These are phyloP conservation scores for Aphidius gifuensis DNA, from an alignment of 1,140 invertebrate genomes.

Conservation along the genomic window DNA sequence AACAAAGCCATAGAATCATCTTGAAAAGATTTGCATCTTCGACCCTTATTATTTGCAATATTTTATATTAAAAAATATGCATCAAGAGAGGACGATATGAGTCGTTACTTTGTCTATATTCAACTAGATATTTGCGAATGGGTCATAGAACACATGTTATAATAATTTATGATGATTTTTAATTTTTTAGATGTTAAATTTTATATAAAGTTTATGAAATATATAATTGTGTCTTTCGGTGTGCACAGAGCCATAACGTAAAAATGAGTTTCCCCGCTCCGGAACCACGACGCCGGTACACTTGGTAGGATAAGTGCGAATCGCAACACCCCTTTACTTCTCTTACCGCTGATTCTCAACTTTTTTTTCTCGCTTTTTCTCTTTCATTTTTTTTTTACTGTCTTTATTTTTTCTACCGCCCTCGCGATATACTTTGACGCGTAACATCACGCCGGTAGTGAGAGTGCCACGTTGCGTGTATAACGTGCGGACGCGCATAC, in stretches of 20 bases:
- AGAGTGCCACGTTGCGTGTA: slow-evolving; percentile 36
- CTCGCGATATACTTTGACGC: slow-evolving; percentile 8
- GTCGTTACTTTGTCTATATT: too few relatives aligned
- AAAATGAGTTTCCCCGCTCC: slow-evolving; percentile 18
- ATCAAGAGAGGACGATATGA: too few relatives aligned
- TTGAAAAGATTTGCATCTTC: too few relatives aligned
- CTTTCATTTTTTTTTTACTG: slow-evolving; percentile 7
- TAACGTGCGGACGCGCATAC: slow-evolving; percentile 51
- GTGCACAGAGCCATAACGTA: slow-evolving; percentile 16
- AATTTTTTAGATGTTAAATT: too few relatives aligned
- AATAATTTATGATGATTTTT: too few relatives aligned
- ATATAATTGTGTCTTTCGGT: slow-evolving; percentile 2
- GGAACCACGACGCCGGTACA: slow-evolving; percentile 30
- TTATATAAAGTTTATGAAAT: too few relatives aligned
- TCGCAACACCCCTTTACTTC: slow-evolving; percentile 42
- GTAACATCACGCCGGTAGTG: neutral
- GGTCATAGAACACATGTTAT: too few relatives aligned
- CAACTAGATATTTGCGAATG: too few relatives aligned
- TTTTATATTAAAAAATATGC: too few relatives aligned
- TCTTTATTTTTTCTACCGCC: slow-evolving; percentile 3
- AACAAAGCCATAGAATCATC: too few relatives aligned
- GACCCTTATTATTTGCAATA: too few relatives aligned
- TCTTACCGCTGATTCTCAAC: slow-evolving; percentile 23
- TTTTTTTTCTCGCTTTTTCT: slow-evolving; percentile 15
- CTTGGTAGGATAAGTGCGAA: slow-evolving; percentile 53